Evolutionary conservation across 2,888 invertebrate genomes (phyloP), one percentile per base, ranked within the genome.

Genomic region (Gandaritis pyraliata): DNA sequence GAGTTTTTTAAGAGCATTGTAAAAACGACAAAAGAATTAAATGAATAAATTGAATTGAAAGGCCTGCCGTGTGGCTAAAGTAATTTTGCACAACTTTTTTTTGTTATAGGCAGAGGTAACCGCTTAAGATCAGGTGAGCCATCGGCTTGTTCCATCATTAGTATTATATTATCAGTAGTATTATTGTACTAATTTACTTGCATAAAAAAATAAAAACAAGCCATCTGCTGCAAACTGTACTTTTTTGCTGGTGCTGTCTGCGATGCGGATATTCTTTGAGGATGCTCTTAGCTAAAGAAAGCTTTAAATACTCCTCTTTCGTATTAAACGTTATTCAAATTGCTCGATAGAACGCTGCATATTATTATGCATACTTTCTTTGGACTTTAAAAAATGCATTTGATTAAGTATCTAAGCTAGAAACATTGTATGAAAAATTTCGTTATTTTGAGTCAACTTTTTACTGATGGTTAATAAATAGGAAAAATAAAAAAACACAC

Each of bases 211-310:
- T n/a, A n/a, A n/a, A n/a, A n/a, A 6, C 1, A n/a, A 18, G 12
- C 8, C 45, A 12, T 50, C 55, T 58, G 18, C 49, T 18, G 41
- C 51, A 23, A 23, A 29, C 36, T 56, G 50, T 61, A 49, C 51
- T 71, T 76, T 77, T 82, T 81, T 79, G 72, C 73, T 69, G 61
- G 50, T 79, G 72, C 72, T 54, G 66, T 59, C 53, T 65, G 69
- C 73, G 59, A 71, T 72, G 76, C 77, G 75, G 79, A 78, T 80
- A 83, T 83, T 82, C 78, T 81, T 76, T 72, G 73, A 66, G 70
- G 65, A 70, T 70, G 73, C 77, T 77, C 71, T 81, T 75, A 76
- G 73, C 71, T 70, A 69, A 71, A 74, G 75, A 75, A 73, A 70
- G 71, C 72, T 70, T 77, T 75, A 75, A 80, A 78, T 75, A 70